Base-by-base conservation (phyloP, 2,797 vertebrate species). In the Margarornis squamiger region DNA sequence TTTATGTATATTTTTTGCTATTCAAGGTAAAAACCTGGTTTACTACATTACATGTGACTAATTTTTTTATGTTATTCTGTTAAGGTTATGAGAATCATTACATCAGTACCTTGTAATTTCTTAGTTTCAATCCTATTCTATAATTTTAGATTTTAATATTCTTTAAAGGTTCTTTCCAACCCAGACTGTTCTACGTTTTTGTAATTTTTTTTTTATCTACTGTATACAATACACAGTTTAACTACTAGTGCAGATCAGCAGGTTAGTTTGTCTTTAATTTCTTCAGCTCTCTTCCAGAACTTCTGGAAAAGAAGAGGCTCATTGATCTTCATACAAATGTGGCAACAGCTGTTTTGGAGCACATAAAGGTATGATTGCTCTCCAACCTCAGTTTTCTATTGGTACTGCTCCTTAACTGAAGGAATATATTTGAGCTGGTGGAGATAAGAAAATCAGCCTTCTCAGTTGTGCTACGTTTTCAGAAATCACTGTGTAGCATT, bases 301-400 rank as follows among this genome's bases (percentile, higher is more conserved):
- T 99, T 88, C 97, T 99, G 96, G 99, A 99, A 97, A 99, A 99
- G 98, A 99, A 99, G 92, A 97, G 99, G 61, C 98, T 99, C 78
- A 99, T 99, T 77, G 99, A 99, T 98, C 99, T 99, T 66, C 99
- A 99, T 97, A 99, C 99, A 91, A 99, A 99, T 79, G 99, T 99
- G 63, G 99, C 99, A 92, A 99, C 99, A 32, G 99, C 99, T 3
- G 99, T 99, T 90, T 98, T 99, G 93, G 99, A 99, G 97, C 99
- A 99, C 97, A 99, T 99, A 98, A 99, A 99, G 99, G 99, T 99
- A 97, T 38, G 38, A 27, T 22, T 81, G 34, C 62, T 86, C 29
- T 89, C 22, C 26, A 54, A 18, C 26, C 51, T 75, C 39, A 59
- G 22, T 77, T 81, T 91, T 84, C 32, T 86, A 10, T 54, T 49